Evolutionary conservation across 1,140 invertebrate species (phyloP).

Genomic region (Drosophila willistoni): DNA sequence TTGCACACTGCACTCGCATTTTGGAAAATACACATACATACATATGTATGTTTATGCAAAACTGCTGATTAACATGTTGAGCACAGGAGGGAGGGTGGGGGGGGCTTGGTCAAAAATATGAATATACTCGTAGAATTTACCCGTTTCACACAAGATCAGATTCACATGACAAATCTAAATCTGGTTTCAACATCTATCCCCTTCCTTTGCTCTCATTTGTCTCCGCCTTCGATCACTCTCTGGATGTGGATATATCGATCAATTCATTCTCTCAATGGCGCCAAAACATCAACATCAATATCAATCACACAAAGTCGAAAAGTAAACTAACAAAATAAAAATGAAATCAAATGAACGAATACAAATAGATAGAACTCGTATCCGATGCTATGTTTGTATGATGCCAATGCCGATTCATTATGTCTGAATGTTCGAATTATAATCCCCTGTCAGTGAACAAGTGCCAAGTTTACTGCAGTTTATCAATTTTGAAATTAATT

Average conservation of each 20-base stretch:
- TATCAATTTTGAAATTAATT: conserved; percentile 65
- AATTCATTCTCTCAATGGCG: conserved; percentile 39
- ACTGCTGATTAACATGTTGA: conserved; percentile 40
- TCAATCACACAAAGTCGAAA: conserved; percentile 1
- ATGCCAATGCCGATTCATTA: conserved; percentile 40
- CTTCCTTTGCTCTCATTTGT: background rate
- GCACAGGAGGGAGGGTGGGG: background rate
- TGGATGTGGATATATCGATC: conserved; percentile 25
- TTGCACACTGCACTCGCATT: conserved; percentile 5
- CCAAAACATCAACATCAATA: conserved; percentile 54
- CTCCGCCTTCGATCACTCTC: background rate
- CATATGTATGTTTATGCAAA: conserved; percentile 31
- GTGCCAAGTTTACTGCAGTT: conserved; percentile 52
- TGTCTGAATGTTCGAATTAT: conserved; percentile 20
- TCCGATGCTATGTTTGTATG: background rate
- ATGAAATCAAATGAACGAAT: background rate
- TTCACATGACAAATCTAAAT: conserved; percentile 68
- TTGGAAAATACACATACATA: conserved; percentile 5
- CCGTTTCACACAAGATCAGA: conserved; percentile 16
- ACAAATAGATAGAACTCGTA: background rate
- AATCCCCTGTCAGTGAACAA: conserved; percentile 37
- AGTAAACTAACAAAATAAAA: conserved; percentile 39
- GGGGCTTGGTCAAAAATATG: background rate
- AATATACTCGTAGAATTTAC: conserved; percentile 1
- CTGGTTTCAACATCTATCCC: conserved; percentile 42